Evolutionary conservation across 2,113 vertebrate species (phyloP).

Genomic region (Oncorhynchus mykiss): DNA sequence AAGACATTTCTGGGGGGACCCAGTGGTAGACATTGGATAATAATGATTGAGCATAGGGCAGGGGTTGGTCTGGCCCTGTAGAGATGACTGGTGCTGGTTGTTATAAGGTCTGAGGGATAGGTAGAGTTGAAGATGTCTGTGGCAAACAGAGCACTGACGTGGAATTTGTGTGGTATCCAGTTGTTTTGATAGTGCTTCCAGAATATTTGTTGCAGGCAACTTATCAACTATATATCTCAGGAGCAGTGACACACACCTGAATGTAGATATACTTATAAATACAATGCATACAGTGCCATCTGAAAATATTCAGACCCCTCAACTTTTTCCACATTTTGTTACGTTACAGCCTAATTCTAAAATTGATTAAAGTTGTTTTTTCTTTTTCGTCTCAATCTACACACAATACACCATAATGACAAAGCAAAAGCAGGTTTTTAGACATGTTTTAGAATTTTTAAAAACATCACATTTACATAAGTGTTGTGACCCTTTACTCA

Average conservation of each 20-base stretch:
- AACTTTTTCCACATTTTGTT: too few species aligned
- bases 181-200: conserved; percentile 37
- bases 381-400: too few species aligned
- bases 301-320: too few species aligned
- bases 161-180: conserved; percentile 11
- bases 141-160: neutral
- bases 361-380: too few species aligned
- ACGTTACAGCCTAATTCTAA: too few species aligned
- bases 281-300: too few species aligned
- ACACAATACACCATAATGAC: too few species aligned
- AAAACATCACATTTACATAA: too few species aligned
- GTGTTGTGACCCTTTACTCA: too few species aligned
- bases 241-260: conserved; percentile 30
- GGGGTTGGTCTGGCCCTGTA: neutral
- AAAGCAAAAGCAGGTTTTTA: too few species aligned
- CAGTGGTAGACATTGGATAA: neutral
- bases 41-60: conserved; percentile 7
- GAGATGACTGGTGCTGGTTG: neutral
- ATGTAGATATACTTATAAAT: conserved; percentile 27
- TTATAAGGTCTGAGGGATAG: neutral
- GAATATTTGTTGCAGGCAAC: conserved; percentile 13
- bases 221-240: conserved; percentile 48
- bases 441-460: too few species aligned
- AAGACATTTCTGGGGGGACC: neutral
- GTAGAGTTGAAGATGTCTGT: neutral